These are phyloP conservation scores for Ephialtes manifestator DNA, from an alignment of 2,888 invertebrate genomes.

Conservation along the genomic window DNA sequence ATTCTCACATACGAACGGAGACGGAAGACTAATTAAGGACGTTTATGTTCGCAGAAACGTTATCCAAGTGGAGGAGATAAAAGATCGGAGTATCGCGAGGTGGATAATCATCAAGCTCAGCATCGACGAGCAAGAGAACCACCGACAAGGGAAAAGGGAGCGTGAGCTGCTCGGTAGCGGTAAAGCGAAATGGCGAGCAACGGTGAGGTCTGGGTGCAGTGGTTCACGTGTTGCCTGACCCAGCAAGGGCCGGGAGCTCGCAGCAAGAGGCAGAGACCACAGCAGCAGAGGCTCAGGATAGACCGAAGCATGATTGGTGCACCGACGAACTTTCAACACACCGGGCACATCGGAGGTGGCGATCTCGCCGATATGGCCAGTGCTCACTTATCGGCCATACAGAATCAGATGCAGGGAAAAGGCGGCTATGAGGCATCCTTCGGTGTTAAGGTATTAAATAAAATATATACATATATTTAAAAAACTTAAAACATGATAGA, in stretches of 20 bases:
- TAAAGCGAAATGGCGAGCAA: slow-evolving; percentile 88
- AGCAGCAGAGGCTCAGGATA: slow-evolving; percentile 90
- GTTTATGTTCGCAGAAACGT: slow-evolving; percentile 57
- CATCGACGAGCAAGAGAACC: slow-evolving; percentile 14
- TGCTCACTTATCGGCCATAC: slow-evolving; percentile 94
- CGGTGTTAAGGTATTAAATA: slow-evolving; percentile 87
- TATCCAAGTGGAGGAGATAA: slow-evolving; percentile 46
- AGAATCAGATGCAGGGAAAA: slow-evolving; percentile 98
- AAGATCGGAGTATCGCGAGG: slow-evolving; percentile 34
- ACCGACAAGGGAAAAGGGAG: background rate
- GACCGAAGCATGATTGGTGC: slow-evolving; percentile 98
- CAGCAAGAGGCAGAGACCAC: slow-evolving; percentile 80
- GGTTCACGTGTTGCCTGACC: slow-evolving; percentile 96
- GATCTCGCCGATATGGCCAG: slow-evolving; percentile 93
- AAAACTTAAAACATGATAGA: too few species aligned
- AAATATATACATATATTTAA: too few species aligned
- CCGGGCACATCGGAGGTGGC: slow-evolving; percentile 95
- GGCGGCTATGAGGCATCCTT: slow-evolving; percentile 95
- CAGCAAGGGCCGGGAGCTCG: slow-evolving; percentile 92
- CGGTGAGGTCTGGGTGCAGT: slow-evolving; percentile 95
- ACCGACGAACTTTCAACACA: slow-evolving; percentile 98
- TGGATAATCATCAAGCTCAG: slow-evolving; percentile 38
- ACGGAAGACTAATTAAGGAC: slow-evolving; percentile 40
- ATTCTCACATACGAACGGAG: slow-evolving; percentile 15
- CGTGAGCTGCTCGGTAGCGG: slow-evolving; percentile 4